Conservation (phyloP, 1,140 invertebrate genomes). For the Bombus superbus region DNA sequence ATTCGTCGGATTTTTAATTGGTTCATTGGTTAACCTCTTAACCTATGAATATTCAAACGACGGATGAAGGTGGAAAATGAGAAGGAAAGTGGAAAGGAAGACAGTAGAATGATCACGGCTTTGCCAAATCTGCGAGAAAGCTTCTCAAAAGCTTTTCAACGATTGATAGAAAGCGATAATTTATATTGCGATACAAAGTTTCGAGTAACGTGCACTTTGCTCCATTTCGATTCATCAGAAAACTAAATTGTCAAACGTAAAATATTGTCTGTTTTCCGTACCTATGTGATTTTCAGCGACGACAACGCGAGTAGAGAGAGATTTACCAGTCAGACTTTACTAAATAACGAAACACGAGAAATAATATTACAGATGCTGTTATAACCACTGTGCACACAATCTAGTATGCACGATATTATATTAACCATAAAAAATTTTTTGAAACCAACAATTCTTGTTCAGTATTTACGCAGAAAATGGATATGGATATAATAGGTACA, state of each 20-base stretch:
- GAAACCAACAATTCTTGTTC: neutral
- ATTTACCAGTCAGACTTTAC: too few relatives aligned
- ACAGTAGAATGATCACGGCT: neutral
- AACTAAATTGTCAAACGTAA: neutral
- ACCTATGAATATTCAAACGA: neutral
- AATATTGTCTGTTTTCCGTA: neutral
- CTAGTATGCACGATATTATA: too few relatives aligned
- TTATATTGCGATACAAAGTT: neutral
- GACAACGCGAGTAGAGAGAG: too few relatives aligned
- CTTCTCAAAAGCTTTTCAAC: neutral
- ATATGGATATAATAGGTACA: too few relatives aligned
- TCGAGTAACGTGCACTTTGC: neutral
- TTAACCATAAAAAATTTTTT: neutral
- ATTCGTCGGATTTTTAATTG: neutral
- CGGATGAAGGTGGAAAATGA: neutral
- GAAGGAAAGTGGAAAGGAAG: neutral
- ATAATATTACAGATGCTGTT: too few relatives aligned
- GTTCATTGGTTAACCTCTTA: slow-evolving; percentile 5
- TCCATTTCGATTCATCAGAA: neutral
- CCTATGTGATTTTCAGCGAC: too few relatives aligned
- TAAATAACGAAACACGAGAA: too few relatives aligned
- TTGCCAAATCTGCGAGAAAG: neutral
- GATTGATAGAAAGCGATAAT: neutral
- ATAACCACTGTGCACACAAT: too few relatives aligned
- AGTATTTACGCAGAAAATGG: too few relatives aligned